Evolutionary conservation across 1,140 invertebrate genomes (phyloP).

Genomic region (Heliconius hermathena): DNA sequence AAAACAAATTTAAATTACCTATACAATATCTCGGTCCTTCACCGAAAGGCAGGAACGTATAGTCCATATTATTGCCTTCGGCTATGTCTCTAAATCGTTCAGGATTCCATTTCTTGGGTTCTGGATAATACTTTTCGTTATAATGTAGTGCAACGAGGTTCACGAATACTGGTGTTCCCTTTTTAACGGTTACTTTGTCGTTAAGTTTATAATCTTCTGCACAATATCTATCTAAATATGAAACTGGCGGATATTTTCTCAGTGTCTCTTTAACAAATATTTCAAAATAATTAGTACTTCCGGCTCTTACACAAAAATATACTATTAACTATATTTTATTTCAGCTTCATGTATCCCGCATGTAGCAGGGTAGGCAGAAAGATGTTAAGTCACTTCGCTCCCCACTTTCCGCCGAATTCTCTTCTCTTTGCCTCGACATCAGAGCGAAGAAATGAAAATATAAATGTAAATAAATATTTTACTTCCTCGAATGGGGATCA

Average conservation of each 20-base stretch:
- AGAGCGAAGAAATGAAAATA: no score
- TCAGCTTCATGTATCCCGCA: no score
- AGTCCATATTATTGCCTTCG: constrained; percentile 62
- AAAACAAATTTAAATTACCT: constrained; percentile 4
- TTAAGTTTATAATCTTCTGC: constrained; percentile 78
- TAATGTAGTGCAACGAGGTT: constrained; percentile 74
- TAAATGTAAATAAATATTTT: no score
- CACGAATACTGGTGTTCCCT: constrained; percentile 56
- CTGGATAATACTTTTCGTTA: constrained; percentile 83
- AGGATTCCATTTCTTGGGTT: constrained; percentile 86
- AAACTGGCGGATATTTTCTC: constrained; percentile 81
- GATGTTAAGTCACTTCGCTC: no score
- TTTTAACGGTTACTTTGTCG: constrained; percentile 67
- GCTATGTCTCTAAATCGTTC: constrained; percentile 83
- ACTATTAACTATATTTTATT: no score
- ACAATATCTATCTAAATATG: constrained; percentile 81
- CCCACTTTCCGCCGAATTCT: no score
- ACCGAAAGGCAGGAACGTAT: constrained; percentile 83
- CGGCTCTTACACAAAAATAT: background rate
- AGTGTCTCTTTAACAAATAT: constrained; percentile 80
- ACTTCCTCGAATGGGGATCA: no score
- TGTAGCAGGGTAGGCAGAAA: no score
- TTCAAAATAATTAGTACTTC: background rate
- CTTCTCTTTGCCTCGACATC: no score
- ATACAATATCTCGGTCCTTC: constrained; percentile 33